Base-by-base conservation (phyloP, 2,797 vertebrate species). In the Rhabdomys pumilio region DNA sequence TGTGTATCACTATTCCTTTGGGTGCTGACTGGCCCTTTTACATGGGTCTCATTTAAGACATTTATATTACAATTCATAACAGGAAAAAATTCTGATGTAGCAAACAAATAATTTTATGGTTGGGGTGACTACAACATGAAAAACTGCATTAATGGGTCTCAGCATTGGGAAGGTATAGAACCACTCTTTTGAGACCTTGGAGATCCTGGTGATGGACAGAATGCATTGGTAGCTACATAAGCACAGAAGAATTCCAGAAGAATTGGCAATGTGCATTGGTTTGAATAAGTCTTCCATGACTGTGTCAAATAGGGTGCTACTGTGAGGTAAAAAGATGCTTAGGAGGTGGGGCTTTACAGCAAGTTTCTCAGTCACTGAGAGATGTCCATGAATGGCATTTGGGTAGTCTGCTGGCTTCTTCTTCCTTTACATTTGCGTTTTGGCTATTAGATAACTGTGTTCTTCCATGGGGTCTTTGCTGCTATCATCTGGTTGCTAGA, bases 191-290 rank as follows among this genome's bases (percentile, higher is more conserved):
- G 47, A 73, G 53, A 91, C 1, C 13, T 84, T 84, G 22, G 53
- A 55, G 9, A 38, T n/a, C 1, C 31, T 67, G 14, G 10, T 14
- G 2, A 4, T 75, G 10, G 22, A 13, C 1, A 75, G 31, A 26
- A 50, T 63, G 31, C 34, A 63, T 84, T 75, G 61, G 31, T 41
- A 73, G 6, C 14, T 83, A 20, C 26, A n/a, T 17, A 47, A 72
- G 67, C 67, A 83, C 1, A 8, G n/a, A n/a, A n/a, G n/a, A n/a
- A n/a, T n/a, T n/a, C n/a, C 13, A 47, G 0, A 4, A 13, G 47
- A 72, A 34, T 8, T 1, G 3, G 19, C 2, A 34, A 15, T 15
- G n/a, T 50, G 20, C 20, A n/a, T 2, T 83, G 8, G 1, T 4
- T n/a, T 82, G 29, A 17, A 47, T 47, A 26, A 80, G n/a, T 29